Evolutionary conservation across 2,113 vertebrate genomes (phyloP), one percentile per base, ranked within the genome.

Genomic region (Salvelinus sp.): DNA sequence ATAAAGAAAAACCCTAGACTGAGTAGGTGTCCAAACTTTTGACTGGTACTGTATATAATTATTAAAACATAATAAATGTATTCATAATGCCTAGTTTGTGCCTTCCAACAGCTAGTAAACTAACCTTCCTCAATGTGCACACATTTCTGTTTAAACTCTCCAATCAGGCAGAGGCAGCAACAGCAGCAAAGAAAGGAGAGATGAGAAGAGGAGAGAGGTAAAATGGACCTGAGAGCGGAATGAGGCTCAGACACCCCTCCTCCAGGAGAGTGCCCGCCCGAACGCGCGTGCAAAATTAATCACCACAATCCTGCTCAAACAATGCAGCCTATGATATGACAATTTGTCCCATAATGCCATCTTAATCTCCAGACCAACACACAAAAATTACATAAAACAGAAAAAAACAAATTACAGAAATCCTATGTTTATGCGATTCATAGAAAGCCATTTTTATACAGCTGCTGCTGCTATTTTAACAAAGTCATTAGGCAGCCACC

Each of bases 351-450:
- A 88, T 89, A 93, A 94, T 93, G 88, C 86, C 85, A 84, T 92
- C 88, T 91, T 94, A 93, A 94, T 94, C 92, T 93, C 87, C 84
- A 83, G 87, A 88, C 88, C 85, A 86, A 90, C 86, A 88, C 87
- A 88, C 78, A 87, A 87, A 89, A 89, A 90, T 84, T 82, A 87
- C 79, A 87, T 84, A 75, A 69, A 33, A 76, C 80, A 33, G 80
- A 82, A 81, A 72, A 67, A 72, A 76, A 90, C 86, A 71, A 92
- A 89, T 91, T 89, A 79, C 38, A 90, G 84, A 89, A 90, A 88
- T 69, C 83, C 76, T 72, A 78, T 87, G 83, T 90, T 90, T 89
- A 91, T 87, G 86, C 88, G 87, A 91, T 92, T 92, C 91, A 79
- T 84, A 86, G 88, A 92, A 89, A 87, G 80, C 77, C 86, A 76